Evolutionary conservation across 1,140 invertebrate genomes (phyloP).

Genomic region (Littorina saxatilis): DNA sequence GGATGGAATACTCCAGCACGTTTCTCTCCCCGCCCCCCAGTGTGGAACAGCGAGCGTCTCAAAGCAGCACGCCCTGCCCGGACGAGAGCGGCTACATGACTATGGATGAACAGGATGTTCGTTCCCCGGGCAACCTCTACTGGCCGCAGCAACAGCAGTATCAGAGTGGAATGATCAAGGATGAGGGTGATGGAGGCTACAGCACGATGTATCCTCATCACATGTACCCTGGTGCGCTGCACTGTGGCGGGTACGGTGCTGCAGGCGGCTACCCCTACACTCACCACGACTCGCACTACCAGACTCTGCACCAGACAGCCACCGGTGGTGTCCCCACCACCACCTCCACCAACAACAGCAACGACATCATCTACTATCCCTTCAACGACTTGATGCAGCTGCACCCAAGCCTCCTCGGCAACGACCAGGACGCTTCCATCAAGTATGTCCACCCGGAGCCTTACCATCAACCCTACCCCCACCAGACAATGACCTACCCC

Average conservation of each 20-base stretch:
- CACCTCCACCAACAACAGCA: neutral
- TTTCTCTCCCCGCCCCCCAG: constrained; percentile 31
- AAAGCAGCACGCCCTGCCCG: constrained; percentile 9
- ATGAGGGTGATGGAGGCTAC: neutral
- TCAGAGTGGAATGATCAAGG: neutral
- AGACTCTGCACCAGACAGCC: constrained; percentile 18
- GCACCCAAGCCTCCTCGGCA: constrained; percentile 21
- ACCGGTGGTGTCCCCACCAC: neutral
- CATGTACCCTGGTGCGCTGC: neutral
- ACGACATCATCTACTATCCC: constrained; percentile 29
- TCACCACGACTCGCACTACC: constrained; percentile 23
- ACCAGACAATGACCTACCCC: neutral
- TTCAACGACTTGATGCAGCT: constrained; percentile 37
- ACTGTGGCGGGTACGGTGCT: neutral
- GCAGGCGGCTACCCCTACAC: constrained; percentile 7
- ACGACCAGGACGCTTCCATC: constrained; percentile 12
- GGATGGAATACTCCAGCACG: constrained; percentile 8
- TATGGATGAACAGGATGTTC: constrained; percentile 21
- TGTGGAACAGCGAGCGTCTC: constrained; percentile 3
- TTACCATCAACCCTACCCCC: constrained; percentile 7
- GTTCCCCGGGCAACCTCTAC: neutral
- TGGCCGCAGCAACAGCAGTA: constrained; percentile 11
- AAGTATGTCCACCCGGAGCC: constrained; percentile 3
- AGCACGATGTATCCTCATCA: neutral
- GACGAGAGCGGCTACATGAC: constrained; percentile 35